A percentile compares a stretch with the other conserved stretches of the same genome.
These are phyloP conservation scores for Anodontia alba DNA, from an alignment of 2,888 invertebrate species.

Conservation along the genomic window DNA sequence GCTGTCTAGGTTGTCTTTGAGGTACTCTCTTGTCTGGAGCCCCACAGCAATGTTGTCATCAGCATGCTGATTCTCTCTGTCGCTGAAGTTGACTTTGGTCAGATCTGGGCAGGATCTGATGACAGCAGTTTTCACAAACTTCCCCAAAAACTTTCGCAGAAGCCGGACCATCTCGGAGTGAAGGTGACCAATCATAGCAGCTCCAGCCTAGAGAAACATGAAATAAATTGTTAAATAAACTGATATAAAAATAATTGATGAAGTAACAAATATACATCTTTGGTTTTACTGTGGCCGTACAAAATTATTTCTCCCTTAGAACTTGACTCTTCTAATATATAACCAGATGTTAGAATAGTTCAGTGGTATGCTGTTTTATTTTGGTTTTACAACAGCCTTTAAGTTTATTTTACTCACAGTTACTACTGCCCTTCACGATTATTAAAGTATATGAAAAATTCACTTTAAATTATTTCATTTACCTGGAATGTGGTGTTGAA, in stretches of 20 bases:
- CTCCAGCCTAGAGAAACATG: neutral
- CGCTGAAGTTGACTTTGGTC: constrained; percentile 25
- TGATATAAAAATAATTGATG: neutral
- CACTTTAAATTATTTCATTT: neutral
- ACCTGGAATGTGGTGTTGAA: constrained; percentile 58
- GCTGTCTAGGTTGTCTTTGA: constrained; percentile 30
- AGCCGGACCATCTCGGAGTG: constrained; percentile 27
- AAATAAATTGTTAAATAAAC: neutral
- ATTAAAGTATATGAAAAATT: neutral
- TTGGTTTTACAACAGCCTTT: no score
- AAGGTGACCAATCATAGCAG: constrained; percentile 30
- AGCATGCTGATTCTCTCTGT: constrained; percentile 28
- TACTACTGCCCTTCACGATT: neutral
- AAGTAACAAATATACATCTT: no score
- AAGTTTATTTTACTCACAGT: no score
- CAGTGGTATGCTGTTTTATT: no score
- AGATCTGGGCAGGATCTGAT: constrained; percentile 21
- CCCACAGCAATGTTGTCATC: constrained; percentile 43
- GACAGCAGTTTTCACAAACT: constrained; percentile 31
- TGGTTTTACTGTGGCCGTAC: no score
- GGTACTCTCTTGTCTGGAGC: constrained; percentile 10
- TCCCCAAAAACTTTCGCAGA: constrained; percentile 38
- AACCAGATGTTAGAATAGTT: no score
- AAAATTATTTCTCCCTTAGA: no score
- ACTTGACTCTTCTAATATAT: no score